Base-by-base conservation (phyloP, 2,113 vertebrate species). In the Pavo muticus region DNA sequence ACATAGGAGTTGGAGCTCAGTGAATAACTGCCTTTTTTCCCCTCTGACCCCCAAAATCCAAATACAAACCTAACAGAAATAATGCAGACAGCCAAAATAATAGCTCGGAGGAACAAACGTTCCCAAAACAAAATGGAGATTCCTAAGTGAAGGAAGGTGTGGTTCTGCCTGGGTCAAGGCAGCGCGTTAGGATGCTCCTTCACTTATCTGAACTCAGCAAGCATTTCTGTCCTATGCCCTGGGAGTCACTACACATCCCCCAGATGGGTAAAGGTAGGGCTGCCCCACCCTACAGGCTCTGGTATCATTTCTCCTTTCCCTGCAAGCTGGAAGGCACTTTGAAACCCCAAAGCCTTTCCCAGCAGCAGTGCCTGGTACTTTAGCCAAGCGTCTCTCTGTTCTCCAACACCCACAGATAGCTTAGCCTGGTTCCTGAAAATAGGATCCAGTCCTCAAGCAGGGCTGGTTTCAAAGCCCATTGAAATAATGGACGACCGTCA, bases 1-100 rank as follows among this genome's bases (percentile, higher is more conserved):
- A 29, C 37, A 78, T 61, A 20, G 35, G 10, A 14, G 19, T 29
- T 67, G 30, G 24, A 63, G 24, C 7, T 75, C 78, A 47, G 35
- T 77, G 15, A 77, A 76, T 77, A 90, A 60, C 29, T 71, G 25
- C 42, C 18, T 76, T 56, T 59, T 54, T 1, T 6, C 10, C 24
- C 12, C 2, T 21, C n/a, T 42, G 6, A 7, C 4, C 9, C 21
- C 10, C 3, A 0, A 1, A 87, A 75, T 2, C 0, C 23, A 2
- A 5, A 10, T 47, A 50, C 30, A 48, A 87, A 44, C 19, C 27
- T 74, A 57, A 44, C 10, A 73, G 70, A 88, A 75, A 50, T 32
- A 70, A 59, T 60, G 48, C 63, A 35, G 19, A 69, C 19, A 75
- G n/a, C 11, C 67, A 61, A 64, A 47, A 42, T 17, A 86, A 35